Evolutionary conservation across 2,888 invertebrate species (phyloP).

Genomic region (Xanthia icteritia): DNA sequence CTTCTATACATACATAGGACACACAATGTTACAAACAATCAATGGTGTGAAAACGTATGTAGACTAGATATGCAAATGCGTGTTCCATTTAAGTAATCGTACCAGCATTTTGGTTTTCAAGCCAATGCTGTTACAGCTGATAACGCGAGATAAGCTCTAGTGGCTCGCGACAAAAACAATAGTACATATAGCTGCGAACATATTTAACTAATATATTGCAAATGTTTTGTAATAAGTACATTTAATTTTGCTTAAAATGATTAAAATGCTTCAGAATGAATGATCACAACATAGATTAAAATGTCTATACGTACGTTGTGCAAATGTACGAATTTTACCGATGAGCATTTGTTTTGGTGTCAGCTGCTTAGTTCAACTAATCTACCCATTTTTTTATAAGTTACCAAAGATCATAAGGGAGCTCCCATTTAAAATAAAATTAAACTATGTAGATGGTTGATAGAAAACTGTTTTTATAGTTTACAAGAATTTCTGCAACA

Average conservation of each 20-base stretch:
- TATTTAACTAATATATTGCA: conserved; percentile 1
- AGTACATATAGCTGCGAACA: conserved; percentile 18
- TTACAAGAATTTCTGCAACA: too few relatives aligned
- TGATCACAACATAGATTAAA: neutral
- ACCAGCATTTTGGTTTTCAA: conserved; percentile 77
- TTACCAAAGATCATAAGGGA: too few relatives aligned
- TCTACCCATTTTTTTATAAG: too few relatives aligned
- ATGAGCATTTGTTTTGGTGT: conserved; percentile 7
- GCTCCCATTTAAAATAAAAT: too few relatives aligned
- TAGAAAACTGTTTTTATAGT: too few relatives aligned
- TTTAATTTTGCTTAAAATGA: neutral
- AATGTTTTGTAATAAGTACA: neutral
- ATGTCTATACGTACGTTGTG: neutral
- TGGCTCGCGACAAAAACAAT: conserved; percentile 47
- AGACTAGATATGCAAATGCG: conserved; percentile 81
- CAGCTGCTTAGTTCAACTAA: conserved; percentile 1
- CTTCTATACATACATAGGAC: neutral
- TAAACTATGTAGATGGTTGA: too few relatives aligned
- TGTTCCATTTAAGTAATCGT: conserved; percentile 82
- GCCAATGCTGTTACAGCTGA: conserved; percentile 75
- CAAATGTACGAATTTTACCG: neutral
- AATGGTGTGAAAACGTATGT: conserved; percentile 67
- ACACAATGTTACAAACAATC: conserved; percentile 26
- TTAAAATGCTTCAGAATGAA: neutral
- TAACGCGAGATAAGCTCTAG: conserved; percentile 76